Evolutionary conservation across 2,797 vertebrate genomes (phyloP).

Genomic region (Tokudaia muenninki): DNA sequence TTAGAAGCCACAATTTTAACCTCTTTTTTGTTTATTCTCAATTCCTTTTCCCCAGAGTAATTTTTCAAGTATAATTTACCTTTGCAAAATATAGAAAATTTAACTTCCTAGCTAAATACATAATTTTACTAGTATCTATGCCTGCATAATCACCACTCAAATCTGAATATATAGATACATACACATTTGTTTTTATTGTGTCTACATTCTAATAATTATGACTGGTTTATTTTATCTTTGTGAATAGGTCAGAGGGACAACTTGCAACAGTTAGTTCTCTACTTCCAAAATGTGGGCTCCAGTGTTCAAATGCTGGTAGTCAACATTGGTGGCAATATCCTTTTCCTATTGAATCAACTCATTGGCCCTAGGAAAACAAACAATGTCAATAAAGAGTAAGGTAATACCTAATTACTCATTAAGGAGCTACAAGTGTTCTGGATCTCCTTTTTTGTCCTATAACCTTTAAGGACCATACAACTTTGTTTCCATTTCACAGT

Average conservation of each 20-base stretch:
- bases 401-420: background rate
- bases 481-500: background rate
- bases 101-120: background rate
- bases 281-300: background rate
- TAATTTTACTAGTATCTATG: background rate
- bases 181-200: background rate
- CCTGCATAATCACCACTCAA: background rate
- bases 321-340: no score
- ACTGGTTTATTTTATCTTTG: background rate
- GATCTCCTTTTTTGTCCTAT: background rate
- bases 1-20: constrained; percentile 30
- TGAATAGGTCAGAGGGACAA: background rate
- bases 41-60: background rate
- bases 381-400: background rate
- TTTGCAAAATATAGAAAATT: constrained; percentile 16
- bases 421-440: background rate
- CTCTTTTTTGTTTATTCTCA: background rate
- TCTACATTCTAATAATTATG: background rate
- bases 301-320: background rate
- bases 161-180: background rate
- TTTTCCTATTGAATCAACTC: background rate
- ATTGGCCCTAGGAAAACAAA: background rate
- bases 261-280: background rate
- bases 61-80: constrained; percentile 33
- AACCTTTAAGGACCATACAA: background rate